Evolutionary conservation across 2,888 invertebrate genomes (phyloP).

Genomic region (Ariolimax columbianus): DNA sequence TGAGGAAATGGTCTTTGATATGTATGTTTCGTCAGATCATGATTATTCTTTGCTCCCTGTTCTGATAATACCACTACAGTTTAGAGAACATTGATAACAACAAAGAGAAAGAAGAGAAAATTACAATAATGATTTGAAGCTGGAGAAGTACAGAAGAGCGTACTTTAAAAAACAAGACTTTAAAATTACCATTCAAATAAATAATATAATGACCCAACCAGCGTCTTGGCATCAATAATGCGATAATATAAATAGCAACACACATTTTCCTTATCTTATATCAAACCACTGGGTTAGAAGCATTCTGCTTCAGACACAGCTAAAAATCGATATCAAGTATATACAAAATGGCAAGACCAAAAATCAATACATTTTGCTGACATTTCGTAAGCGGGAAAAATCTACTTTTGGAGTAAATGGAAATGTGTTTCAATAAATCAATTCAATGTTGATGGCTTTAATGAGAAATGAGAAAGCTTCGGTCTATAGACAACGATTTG

Average conservation of each 20-base stretch:
- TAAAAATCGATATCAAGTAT: background rate
- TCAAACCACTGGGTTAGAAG: background rate
- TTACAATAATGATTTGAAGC: too few relatives aligned
- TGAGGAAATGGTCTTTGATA: too few relatives aligned
- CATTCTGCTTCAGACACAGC: background rate
- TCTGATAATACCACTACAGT: too few relatives aligned
- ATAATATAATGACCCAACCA: background rate
- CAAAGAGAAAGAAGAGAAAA: too few relatives aligned
- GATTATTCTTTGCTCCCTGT: too few relatives aligned
- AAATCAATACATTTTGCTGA: constrained; percentile 2
- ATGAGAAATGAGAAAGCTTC: too few relatives aligned
- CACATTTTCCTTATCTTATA: background rate
- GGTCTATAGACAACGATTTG: too few relatives aligned
- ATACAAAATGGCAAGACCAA: constrained; percentile 3
- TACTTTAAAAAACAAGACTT: background rate
- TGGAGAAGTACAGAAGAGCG: too few relatives aligned
- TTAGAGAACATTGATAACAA: too few relatives aligned
- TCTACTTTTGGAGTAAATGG: background rate
- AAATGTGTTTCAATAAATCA: background rate
- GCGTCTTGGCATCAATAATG: background rate
- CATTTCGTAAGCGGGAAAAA: background rate
- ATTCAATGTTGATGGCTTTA: background rate
- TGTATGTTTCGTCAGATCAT: too few relatives aligned
- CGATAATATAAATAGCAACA: background rate
- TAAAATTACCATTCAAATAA: background rate